A percentile compares a stretch with the other conserved stretches of the same genome.
Evolutionary conservation across 92 coral and sea anemone species (phyloP).

Genomic region (Hydrozoanthus gracilis): DNA sequence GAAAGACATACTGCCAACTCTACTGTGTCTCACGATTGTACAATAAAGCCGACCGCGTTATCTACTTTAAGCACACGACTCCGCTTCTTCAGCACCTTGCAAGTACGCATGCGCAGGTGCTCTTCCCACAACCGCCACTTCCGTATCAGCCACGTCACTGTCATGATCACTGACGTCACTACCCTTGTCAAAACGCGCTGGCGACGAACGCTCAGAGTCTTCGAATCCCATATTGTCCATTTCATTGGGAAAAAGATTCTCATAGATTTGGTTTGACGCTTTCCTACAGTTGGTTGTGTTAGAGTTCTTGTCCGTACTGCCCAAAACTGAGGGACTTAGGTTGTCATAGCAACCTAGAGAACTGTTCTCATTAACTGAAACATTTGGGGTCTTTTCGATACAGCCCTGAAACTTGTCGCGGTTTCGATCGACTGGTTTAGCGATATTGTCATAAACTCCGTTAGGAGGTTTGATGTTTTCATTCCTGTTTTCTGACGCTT

Average conservation of each 20-base stretch:
- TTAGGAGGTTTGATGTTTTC: background rate
- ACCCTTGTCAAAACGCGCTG: constrained; percentile 37
- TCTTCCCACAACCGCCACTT: background rate
- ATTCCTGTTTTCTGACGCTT: constrained; percentile 1
- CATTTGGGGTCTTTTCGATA: background rate
- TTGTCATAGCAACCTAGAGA: constrained; percentile 28
- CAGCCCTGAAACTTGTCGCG: constrained; percentile 7
- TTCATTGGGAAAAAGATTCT: constrained; percentile 36
- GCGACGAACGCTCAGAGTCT: constrained; percentile 44
- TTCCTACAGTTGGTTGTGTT: background rate
- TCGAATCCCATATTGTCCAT: constrained; percentile 44
- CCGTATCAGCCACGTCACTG: constrained; percentile 17
- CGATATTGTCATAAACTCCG: constrained; percentile 33
- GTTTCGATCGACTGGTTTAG: background rate
- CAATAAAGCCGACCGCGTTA: background rate
- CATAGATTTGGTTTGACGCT: constrained; percentile 29
- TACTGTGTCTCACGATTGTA: background rate
- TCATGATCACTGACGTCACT: constrained; percentile 47
- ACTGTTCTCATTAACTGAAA: background rate
- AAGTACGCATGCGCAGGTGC: constrained; percentile 18
- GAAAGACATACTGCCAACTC: background rate
- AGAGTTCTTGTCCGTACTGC: constrained; percentile 1
- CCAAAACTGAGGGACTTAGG: background rate
- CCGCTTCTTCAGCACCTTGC: constrained; percentile 27
- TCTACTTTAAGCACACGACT: constrained; percentile 4